Conservation (phyloP, 2,888 invertebrate species). For the Sturmia bella region DNA sequence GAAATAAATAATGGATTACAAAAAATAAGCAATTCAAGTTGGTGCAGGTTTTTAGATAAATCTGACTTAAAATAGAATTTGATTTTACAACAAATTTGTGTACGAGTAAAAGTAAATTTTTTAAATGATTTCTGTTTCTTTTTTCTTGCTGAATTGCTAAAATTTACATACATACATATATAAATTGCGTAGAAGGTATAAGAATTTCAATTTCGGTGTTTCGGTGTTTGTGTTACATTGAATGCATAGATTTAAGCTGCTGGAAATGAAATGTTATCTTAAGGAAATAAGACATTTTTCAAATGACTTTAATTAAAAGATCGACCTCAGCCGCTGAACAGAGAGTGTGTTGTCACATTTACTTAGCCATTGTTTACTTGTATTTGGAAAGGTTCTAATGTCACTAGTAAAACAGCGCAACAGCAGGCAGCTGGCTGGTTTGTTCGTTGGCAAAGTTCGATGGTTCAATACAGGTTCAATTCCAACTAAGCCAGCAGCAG, state of each 20-base stretch:
- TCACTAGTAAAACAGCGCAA: slow-evolving; percentile 49
- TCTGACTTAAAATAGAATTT: no score
- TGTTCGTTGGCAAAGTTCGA: neutral
- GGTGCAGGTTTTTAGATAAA: no score
- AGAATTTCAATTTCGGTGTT: neutral
- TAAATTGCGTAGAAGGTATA: no score
- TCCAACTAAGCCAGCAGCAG: neutral
- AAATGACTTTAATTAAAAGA: slow-evolving; percentile 66
- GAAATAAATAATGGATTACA: no score
- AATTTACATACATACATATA: no score
- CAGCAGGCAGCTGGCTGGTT: slow-evolving; percentile 19
- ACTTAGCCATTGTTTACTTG: slow-evolving; percentile 52
- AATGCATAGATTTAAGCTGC: slow-evolving; percentile 23
- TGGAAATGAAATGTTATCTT: slow-evolving; percentile 18
- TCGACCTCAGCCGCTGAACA: slow-evolving; percentile 48
- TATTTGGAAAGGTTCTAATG: slow-evolving; percentile 62
- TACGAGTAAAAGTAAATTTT: no score
- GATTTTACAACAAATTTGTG: no score
- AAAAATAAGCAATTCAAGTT: no score
- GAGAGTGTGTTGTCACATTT: slow-evolving; percentile 61
- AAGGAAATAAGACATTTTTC: slow-evolving; percentile 60
- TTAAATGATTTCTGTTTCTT: no score
- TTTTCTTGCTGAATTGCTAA: no score
- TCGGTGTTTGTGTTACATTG: neutral
- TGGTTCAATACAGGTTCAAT: neutral